Base-by-base conservation (phyloP, 2,797 vertebrate genomes). In the Petrocephalus schoutedeni region DNA sequence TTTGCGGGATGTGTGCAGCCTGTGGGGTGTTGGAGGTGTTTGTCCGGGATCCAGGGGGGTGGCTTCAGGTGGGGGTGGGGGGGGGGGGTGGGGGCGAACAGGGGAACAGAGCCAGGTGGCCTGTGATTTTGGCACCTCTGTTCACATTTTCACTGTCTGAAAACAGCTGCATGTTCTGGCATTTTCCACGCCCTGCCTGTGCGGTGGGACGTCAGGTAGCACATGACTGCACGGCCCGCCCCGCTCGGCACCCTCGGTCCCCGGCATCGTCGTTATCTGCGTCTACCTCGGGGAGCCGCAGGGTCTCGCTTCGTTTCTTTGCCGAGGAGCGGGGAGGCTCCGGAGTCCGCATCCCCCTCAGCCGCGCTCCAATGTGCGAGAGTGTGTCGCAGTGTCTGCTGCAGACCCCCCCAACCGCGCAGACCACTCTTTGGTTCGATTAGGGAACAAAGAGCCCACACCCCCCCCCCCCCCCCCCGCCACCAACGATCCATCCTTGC, bases 251-350 rank as follows among this genome's bases (percentile, higher is more conserved):
- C 23, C 4, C 21, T 16, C 36, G 1, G 1, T 3, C 71, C 23
- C 16, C 16, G 2, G 14, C 1, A n/a, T 36, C 32, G 71, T 1
- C 36, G 1, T 8, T 77, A 93, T 91, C 91, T 91, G 90, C 92
- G 91, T 91, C 92, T 94, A 92, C 89, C 91, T 94, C 94, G 93
- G 92, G 93, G 95, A 95, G 93, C 91, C 91, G 94, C 94, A 90
- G 91, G 93, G 94, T 94, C 95, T 95, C 94, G 93, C 95, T 95
- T 93, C 91, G 91, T 89, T 92, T 92, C 4, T 91, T 92, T 90
- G 91, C 91, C 90, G 91, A 89, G 91, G 91, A 93, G 87, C 92
- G 83, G 45, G 91, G 91, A 92, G 93, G 91, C 88, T 88, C 89
- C 92, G 89, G 77, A 90, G 86, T 93, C 93, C 91, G 21, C 86